Percentiles rank a stretch among this genome's conserved stretches.
phyloP scores from a whole-genome alignment of 2,797 vertebrate genomes.

The Sitta carolinensis region DNA sequence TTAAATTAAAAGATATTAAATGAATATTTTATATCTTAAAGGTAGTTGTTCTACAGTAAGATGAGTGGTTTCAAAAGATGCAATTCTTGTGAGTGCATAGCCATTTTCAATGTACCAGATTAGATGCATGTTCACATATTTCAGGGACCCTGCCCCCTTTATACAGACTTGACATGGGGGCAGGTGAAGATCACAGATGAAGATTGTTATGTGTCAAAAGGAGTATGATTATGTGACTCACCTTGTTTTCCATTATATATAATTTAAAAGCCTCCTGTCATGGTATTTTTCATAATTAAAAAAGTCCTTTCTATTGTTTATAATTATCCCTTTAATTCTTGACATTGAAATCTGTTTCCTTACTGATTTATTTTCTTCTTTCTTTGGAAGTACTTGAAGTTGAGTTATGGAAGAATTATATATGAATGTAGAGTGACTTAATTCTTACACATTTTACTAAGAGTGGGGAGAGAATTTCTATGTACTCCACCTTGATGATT shows the following conservation, averaged over 20 bases:
- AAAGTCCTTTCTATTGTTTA: conserved; percentile 63
- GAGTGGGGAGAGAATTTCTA: background rate
- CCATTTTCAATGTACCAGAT: conserved; percentile 7
- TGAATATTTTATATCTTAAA: conserved; percentile 48
- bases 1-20: conserved; percentile 9
- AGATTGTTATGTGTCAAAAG: conserved; percentile 69
- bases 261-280: conserved; percentile 70
- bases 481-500: background rate
- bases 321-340: conserved; percentile 67
- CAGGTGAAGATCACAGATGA: conserved; percentile 56
- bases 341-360: conserved; percentile 67
- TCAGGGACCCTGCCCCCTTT: background rate
- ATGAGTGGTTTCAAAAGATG: conserved; percentile 13
- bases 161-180: conserved; percentile 59
- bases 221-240: conserved; percentile 71
- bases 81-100: background rate
- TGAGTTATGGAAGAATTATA: conserved; percentile 22
- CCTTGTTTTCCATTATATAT: conserved; percentile 70
- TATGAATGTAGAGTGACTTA: background rate
- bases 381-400: conserved; percentile 33
- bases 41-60: conserved; percentile 22
- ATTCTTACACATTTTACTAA: background rate
- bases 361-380: conserved; percentile 38
- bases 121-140: conserved; percentile 8
- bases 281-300: conserved; percentile 71